Conservation (phyloP, 2,888 invertebrate genomes). For the Diloba caeruleocephala region DNA sequence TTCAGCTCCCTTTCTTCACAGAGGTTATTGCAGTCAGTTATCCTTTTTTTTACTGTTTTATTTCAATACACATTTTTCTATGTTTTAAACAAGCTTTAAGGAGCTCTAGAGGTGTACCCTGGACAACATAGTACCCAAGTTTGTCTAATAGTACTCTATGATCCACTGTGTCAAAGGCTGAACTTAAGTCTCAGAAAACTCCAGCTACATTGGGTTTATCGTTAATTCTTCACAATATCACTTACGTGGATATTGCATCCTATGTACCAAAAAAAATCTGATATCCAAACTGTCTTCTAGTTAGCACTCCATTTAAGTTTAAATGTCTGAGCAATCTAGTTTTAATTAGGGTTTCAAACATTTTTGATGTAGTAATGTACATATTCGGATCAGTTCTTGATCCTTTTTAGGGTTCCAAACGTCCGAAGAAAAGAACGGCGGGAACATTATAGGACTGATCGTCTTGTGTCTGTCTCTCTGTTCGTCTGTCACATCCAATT, state of each 20-base stretch:
- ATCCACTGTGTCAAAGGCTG: neutral
- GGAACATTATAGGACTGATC: no score
- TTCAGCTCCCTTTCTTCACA: neutral
- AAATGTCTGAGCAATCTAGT: no score
- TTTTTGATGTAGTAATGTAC: slow-evolving; percentile 6
- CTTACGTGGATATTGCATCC: slow-evolving; percentile 1
- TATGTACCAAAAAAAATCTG: neutral
- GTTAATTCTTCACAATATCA: neutral
- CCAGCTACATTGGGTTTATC: slow-evolving; percentile 2
- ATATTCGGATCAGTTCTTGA: neutral
- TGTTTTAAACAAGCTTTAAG: slow-evolving; percentile 2
- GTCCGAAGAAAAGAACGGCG: slow-evolving; percentile 7
- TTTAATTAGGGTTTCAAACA: slow-evolving; percentile 11
- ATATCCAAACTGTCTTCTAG: slow-evolving; percentile 5
- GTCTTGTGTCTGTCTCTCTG: no score
- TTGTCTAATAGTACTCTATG: neutral
- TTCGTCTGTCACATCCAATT: no score
- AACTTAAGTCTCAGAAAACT: slow-evolving; percentile 4
- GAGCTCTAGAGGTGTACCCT: neutral
- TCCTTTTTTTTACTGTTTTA: neutral
- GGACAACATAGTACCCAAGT: neutral
- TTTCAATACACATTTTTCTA: slow-evolving; percentile 9
- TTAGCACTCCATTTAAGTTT: neutral
- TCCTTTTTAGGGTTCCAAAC: no score
- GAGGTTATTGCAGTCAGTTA: no score